Evolutionary conservation across 2,113 vertebrate genomes (phyloP), one percentile per base, ranked within the genome.

Genomic region (Helogale parvula): DNA sequence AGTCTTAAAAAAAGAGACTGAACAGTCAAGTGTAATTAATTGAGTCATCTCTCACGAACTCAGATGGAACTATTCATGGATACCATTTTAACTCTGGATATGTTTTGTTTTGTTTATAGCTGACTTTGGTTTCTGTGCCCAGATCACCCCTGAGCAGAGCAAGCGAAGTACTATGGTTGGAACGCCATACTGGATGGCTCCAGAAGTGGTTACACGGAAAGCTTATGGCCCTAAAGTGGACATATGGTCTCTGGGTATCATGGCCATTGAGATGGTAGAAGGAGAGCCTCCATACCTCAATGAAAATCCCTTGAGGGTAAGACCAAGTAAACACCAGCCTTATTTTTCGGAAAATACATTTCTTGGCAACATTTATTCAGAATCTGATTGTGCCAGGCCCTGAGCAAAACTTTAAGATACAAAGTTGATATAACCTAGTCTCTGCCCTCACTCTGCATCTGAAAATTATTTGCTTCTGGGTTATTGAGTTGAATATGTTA

Each of bases 241-340:
- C 95, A 99, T 99, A 97, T 99, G 99, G 99, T 99, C 99, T 29
- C 98, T 99, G 97, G 99, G 99, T 65, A 99, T 99, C 96, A 99
- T 99, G 99, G 99, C 99, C 50, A 99, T 99, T 57, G 99, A 99
- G 98, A 99, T 99, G 99, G 99, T 99, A 50, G 99, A 99, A 99
- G 99, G 99, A 97, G 99, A 99, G 50, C 99, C 99, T 47, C 99
- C 99, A 0, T 99, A 99, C 98, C 99, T 99, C 98, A 99, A 99
- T 0, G 99, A 99, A 98, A 99, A 99, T 98, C 99, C 99, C 27
- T 98, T 99, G 95, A 99, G 99, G 99, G 99, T 99, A 99, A 99
- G 99, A 91, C 25, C 47, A 79, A 4, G 52, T 83, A 74, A 83
- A 47, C 1, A 69, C 81, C 8, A 45, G 7, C 25, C 23, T 35